Conservation (phyloP, 2,888 invertebrate species). For the Lycaena phlaeas region DNA sequence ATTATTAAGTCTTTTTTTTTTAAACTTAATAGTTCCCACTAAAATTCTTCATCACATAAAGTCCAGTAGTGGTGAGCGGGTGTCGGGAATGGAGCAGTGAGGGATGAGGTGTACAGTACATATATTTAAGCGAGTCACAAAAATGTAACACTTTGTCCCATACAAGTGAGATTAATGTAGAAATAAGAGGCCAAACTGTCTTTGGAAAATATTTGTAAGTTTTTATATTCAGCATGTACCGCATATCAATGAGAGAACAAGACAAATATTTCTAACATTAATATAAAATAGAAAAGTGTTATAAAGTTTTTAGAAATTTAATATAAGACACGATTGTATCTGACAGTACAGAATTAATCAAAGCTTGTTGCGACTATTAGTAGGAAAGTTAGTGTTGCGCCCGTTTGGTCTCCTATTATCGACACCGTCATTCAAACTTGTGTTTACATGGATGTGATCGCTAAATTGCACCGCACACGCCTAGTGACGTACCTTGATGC, state of each 20-base stretch:
- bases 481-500: slow-evolving; percentile 68
- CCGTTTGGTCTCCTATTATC: slow-evolving; percentile 6
- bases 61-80: background rate
- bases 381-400: background rate
- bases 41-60: background rate
- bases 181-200: background rate
- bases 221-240: too few species aligned
- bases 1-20: too few species aligned
- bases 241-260: too few species aligned
- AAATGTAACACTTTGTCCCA: background rate
- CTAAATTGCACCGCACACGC: slow-evolving; percentile 23
- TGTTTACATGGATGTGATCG: slow-evolving; percentile 1
- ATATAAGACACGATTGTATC: too few species aligned
- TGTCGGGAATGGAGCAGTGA: background rate
- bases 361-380: too few species aligned
- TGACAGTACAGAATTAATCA: too few species aligned
- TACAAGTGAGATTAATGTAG: background rate
- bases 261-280: too few species aligned
- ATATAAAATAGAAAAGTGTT: too few species aligned
- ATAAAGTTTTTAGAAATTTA: too few species aligned
- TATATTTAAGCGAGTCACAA: background rate
- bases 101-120: background rate
- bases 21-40: too few species aligned
- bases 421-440: background rate
- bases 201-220: too few species aligned